A percentile compares a stretch with the other conserved stretches of the same genome.
Conservation (phyloP, 2,888 invertebrate species). For the Luffia ferchaultella region DNA sequence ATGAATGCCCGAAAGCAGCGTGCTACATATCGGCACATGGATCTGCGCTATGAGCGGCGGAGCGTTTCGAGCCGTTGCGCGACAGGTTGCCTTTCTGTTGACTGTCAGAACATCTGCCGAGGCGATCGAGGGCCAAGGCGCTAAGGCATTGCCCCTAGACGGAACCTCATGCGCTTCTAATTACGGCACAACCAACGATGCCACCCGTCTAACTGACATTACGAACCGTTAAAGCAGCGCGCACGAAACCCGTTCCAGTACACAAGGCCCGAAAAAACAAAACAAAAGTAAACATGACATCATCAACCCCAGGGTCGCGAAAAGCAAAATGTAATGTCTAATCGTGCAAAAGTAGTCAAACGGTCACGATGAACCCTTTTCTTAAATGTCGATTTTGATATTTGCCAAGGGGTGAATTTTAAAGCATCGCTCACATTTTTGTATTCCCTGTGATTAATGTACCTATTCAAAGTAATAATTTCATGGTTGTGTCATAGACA, state of each 20-base stretch:
- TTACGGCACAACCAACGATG: conserved; percentile 25
- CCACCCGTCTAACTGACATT: conserved; percentile 33
- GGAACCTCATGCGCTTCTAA: conserved; percentile 29
- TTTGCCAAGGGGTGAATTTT: too few species aligned
- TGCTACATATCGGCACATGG: conserved; percentile 38
- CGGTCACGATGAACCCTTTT: too few species aligned
- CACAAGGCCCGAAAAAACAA: too few species aligned
- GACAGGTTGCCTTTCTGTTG: conserved; percentile 63
- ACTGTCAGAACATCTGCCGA: conserved; percentile 47
- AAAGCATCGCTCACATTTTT: too few species aligned
- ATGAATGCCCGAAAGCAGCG: conserved; percentile 22
- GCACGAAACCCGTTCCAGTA: too few species aligned
- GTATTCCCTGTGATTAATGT: too few species aligned
- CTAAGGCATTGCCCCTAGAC: not conserved
- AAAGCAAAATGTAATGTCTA: conserved; percentile 39
- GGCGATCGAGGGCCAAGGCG: conserved; percentile 3
- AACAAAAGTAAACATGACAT: conserved; percentile 14
- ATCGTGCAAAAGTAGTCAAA: conserved; percentile 46
- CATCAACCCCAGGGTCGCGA: conserved; percentile 38
- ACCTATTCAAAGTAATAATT: too few species aligned
- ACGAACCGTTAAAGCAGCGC: conserved; percentile 26
- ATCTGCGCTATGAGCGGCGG: conserved; percentile 33
- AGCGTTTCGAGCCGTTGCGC: conserved; percentile 58
- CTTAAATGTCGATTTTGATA: not conserved
- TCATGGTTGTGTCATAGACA: too few species aligned